Evolutionary conservation across 2,113 vertebrate species (phyloP), one percentile per base, ranked within the genome.

Genomic region (Collichthys lucidus): DNA sequence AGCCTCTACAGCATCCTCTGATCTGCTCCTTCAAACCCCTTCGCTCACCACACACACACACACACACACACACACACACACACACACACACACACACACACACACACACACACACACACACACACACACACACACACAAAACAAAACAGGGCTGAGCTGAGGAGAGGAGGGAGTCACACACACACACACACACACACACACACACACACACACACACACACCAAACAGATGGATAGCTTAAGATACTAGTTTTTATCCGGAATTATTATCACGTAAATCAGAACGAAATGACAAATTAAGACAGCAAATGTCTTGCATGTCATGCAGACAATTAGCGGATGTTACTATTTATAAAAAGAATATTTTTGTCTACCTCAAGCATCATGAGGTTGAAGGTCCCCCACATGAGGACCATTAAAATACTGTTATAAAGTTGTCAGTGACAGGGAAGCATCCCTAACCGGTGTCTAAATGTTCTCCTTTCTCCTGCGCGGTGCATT

Each of bases 1-100:
- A 94, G 91, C 91, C 93, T 86, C 89, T 89, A 88, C 90, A 94
- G 74, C 88, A 35, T 89, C 87, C 85, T 91, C 90, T 93, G 92
- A 92, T 94, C 90, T 82, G 92, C 92, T 91, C 90, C 93, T 93
- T 91, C 82, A 93, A 91, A 87, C 66, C 80, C 81, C 84, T 89
- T 79, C 52, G 65, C 82, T 74, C 72, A 61, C 31, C 65, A 71
- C 80, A 71, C 66, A 73, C 73, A 84, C 57, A 40, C 35, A 35
- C 31, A 31, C n/a, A n/a, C n/a, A 84, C 57, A 40, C 35, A 35
- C 31, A 31, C n/a, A 11, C 55, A 56, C 65, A 35, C 55, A 80
- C 49, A 63, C 44, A 80, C 22, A 68, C n/a, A 60, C 74, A 74
- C 60, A 66, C 57, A 79, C 46, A 65, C 16, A 70, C 17, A 63